Evolutionary conservation across 2,797 vertebrate genomes (phyloP).

Genomic region (Lutjanus campechanus): DNA sequence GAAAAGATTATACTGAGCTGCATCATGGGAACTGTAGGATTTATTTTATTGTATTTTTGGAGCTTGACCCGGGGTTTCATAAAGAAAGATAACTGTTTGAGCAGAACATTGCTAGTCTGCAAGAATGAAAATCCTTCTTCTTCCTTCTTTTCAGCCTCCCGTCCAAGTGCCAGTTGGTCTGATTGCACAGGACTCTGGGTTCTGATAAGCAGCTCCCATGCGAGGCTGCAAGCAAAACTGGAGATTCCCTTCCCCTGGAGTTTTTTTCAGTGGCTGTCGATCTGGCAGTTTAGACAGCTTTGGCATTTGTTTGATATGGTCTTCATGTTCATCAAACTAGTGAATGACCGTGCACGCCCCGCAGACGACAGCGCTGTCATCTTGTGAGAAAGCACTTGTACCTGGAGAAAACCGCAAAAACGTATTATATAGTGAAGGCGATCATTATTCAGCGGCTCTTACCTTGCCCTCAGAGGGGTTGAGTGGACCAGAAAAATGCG

Average conservation of each 20-base stretch:
- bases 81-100: background rate
- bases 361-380: constrained; percentile 54
- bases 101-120: background rate
- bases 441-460: constrained; percentile 46
- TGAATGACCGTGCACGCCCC: constrained; percentile 48
- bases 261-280: constrained; percentile 46
- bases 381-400: constrained; percentile 31
- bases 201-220: too few relatives aligned
- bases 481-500: constrained; percentile 38
- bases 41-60: too few relatives aligned
- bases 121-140: background rate
- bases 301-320: constrained; percentile 70
- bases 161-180: constrained; percentile 10
- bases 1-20: background rate
- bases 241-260: constrained; percentile 43
- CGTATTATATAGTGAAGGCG: constrained; percentile 37
- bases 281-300: constrained; percentile 71
- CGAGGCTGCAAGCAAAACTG: constrained; percentile 24
- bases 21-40: background rate
- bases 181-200: constrained; percentile 24
- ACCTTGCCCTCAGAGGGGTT: constrained; percentile 21
- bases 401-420: constrained; percentile 38
- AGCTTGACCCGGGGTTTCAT: background rate
- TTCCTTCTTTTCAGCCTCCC: background rate
- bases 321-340: constrained; percentile 68